Percentiles rank a stretch among this genome's conserved stretches.
Evolutionary conservation across 2,113 vertebrate species (phyloP).

Genomic region (Porphyrio hochstetteri): DNA sequence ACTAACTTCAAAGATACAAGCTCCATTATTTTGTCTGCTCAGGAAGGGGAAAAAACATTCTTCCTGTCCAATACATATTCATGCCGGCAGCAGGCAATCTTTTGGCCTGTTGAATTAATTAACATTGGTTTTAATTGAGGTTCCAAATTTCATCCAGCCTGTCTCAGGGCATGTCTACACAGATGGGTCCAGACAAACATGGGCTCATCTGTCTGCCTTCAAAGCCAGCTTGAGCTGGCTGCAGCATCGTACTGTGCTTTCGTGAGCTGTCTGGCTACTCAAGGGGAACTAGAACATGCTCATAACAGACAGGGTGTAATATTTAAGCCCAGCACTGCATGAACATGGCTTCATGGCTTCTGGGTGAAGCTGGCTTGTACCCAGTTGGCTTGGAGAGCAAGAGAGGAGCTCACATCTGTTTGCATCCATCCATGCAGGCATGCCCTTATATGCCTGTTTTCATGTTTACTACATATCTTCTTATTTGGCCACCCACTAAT

Average conservation of each 20-base stretch:
- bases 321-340: not conserved
- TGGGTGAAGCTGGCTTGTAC: not conserved
- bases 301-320: not conserved
- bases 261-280: not conserved
- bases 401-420: not conserved
- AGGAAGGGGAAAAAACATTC: conserved; percentile 1
- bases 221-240: not conserved
- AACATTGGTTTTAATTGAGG: conserved; percentile 10
- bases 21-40: conserved; percentile 10
- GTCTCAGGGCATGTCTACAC: conserved; percentile 56
- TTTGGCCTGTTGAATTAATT: conserved; percentile 40
- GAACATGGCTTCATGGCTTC: not conserved
- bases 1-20: conserved; percentile 7
- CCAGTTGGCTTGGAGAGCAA: not conserved
- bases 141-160: conserved; percentile 22
- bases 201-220: conserved; percentile 23
- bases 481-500: conserved; percentile 26
- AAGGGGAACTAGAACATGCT: not conserved
- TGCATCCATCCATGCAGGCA: not conserved
- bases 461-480: conserved; percentile 22
- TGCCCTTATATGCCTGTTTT: not conserved
- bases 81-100: not conserved
- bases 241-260: accelerated
- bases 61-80: not conserved
- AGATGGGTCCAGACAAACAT: not conserved